Evolutionary conservation across 1,140 invertebrate genomes (phyloP).

Genomic region (Delia radicum): DNA sequence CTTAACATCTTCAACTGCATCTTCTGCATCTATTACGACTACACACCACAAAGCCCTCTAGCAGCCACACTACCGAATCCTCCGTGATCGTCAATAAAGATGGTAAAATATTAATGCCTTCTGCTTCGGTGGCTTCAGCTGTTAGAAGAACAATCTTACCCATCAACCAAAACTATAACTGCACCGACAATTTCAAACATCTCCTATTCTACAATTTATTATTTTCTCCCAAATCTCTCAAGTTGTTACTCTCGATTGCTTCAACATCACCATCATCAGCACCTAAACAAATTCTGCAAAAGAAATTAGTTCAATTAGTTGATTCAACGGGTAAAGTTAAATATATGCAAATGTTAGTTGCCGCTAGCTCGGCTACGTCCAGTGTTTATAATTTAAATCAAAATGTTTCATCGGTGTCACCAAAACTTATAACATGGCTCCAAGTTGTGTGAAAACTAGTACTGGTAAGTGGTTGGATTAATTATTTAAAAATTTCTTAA

Average conservation of each 20-base stretch:
- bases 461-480: conserved; percentile 5
- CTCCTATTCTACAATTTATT: too few species aligned
- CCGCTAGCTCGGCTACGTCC: not conserved
- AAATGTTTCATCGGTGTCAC: not conserved
- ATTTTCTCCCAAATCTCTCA: too few species aligned
- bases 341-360: conserved; percentile 26
- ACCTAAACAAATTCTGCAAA: conserved; percentile 24
- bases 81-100: not conserved
- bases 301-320: conserved; percentile 29
- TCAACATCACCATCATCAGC: not conserved
- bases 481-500: too few species aligned
- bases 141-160: conserved; percentile 1
- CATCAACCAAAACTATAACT: too few species aligned
- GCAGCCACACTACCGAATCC: not conserved
- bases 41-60: not conserved
- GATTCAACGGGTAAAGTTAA: conserved; percentile 32
- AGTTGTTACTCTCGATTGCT: not conserved
- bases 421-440: not conserved
- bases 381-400: not conserved
- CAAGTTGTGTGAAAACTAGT: not conserved
- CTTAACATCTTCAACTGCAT: not conserved
- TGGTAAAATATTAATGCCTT: not conserved
- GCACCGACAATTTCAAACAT: too few species aligned
- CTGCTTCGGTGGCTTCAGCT: not conserved
- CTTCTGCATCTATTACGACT: not conserved